These are phyloP conservation scores for Tamandua tetradactyla DNA, from an alignment of 2,797 vertebrate species.

Conservation along the genomic window DNA sequence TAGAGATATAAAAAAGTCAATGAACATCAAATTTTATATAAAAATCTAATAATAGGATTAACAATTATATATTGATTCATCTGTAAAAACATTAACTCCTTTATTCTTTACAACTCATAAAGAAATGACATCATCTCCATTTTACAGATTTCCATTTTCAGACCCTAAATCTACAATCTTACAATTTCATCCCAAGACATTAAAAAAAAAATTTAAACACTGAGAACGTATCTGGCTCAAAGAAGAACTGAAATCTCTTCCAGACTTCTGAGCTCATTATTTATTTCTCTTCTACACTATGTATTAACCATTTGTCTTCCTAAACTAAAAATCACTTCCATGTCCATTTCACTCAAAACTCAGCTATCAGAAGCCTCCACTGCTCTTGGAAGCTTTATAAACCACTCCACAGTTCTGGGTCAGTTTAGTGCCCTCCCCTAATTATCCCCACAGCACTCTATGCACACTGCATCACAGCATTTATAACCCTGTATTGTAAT, in stretches of 20 bases:
- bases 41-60: background rate
- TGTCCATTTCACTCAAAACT: background rate
- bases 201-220: background rate
- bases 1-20: background rate
- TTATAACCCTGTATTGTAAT: background rate
- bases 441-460: background rate
- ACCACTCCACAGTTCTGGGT: background rate
- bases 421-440: background rate
- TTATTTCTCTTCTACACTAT: background rate
- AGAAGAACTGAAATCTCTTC: conserved; percentile 13
- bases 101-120: background rate
- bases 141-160: background rate
- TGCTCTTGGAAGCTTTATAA: background rate
- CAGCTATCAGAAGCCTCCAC: background rate
- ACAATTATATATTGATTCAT: background rate
- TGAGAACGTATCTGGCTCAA: background rate
- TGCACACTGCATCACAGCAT: background rate
- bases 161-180: background rate
- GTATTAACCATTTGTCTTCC: background rate
- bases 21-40: background rate
- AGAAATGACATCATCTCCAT: background rate
- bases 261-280: background rate
- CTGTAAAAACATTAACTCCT: background rate
- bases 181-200: background rate
- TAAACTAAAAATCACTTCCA: background rate